phyloP scores from a whole-genome alignment of 2,888 invertebrate species.

The Dusona sp. region DNA sequence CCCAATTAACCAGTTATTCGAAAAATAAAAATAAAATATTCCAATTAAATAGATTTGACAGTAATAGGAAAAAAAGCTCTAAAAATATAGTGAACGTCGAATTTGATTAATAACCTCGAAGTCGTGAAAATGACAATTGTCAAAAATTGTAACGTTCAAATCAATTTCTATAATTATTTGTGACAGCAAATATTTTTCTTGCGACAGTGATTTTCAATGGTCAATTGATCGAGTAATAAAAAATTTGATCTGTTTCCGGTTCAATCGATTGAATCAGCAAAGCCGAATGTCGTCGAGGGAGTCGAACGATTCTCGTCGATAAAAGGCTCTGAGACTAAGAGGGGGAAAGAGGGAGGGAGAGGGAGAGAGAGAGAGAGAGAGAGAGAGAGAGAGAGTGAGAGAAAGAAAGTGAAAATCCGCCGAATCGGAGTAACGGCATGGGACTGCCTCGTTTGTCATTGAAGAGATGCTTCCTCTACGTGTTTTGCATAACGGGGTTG shows the following conservation, averaged over 20 bases:
- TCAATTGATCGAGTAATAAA: not conserved
- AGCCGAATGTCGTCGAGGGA: constrained; percentile 45
- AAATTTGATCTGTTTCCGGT: not conserved
- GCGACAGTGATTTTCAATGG: not conserved
- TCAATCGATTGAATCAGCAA: not conserved
- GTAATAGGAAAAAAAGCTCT: not conserved
- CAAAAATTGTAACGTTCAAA: not conserved
- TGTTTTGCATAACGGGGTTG: constrained; percentile 85
- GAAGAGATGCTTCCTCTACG: constrained; percentile 87
- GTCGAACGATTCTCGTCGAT: constrained; percentile 30
- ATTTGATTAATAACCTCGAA: not conserved
- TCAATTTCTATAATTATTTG: not conserved
- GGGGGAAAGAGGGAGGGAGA: constrained; percentile 18
- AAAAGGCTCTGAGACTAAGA: constrained; percentile 45
- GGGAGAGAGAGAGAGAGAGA: not conserved
- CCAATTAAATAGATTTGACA: not conserved
- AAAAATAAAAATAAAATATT: not conserved
- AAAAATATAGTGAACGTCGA: not conserved
- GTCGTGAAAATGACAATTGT: not conserved
- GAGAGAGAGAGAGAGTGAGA: constrained; percentile 29
- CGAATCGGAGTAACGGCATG: constrained; percentile 81
- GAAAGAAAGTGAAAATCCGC: constrained; percentile 41
- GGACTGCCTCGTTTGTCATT: constrained; percentile 87
- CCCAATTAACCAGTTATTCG: not conserved
- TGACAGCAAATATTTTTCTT: not conserved